These are phyloP conservation scores for Meliscaeva auricollis DNA, from an alignment of 2,888 invertebrate genomes.

Conservation along the genomic window DNA sequence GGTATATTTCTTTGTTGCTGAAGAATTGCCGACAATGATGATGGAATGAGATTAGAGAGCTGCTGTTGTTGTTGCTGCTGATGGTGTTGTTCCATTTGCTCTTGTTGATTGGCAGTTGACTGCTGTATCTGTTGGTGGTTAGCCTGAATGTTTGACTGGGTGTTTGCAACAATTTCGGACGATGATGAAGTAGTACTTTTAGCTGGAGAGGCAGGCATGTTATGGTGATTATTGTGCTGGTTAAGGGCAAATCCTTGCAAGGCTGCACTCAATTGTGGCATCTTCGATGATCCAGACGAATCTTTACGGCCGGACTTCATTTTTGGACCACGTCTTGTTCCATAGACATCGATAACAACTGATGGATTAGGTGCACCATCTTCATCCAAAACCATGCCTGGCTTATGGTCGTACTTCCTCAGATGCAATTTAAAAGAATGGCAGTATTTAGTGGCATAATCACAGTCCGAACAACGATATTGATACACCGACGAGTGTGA, in stretches of 20 bases:
- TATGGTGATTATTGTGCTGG: constrained; percentile 63
- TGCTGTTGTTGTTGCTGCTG: constrained; percentile 67
- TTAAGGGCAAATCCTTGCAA: constrained; percentile 80
- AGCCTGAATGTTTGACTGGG: constrained; percentile 52
- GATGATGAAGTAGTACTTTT: constrained; percentile 78
- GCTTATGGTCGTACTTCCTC: constrained; percentile 95
- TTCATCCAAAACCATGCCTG: constrained; percentile 94
- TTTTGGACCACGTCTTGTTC: constrained; percentile 94
- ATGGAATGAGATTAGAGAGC: constrained; percentile 79
- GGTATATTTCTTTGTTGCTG: constrained; percentile 82
- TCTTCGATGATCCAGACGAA: constrained; percentile 69
- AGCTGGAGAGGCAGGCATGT: constrained; percentile 79
- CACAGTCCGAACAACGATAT: constrained; percentile 96
- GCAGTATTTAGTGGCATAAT: constrained; percentile 98
- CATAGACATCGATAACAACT: constrained; percentile 95
- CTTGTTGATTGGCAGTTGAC: constrained; percentile 70
- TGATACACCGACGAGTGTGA: constrained; percentile 97
- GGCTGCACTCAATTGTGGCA: constrained; percentile 81
- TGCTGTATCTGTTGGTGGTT: constrained; percentile 54
- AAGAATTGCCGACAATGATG: constrained; percentile 81
- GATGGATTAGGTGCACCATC: constrained; percentile 95
- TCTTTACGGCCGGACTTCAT: constrained; percentile 82
- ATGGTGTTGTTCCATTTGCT: constrained; percentile 69
- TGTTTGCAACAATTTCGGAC: constrained; percentile 52
- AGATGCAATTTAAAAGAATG: constrained; percentile 98